Evolutionary conservation across 2,113 vertebrate species (phyloP).

Genomic region (Felis chaus): DNA sequence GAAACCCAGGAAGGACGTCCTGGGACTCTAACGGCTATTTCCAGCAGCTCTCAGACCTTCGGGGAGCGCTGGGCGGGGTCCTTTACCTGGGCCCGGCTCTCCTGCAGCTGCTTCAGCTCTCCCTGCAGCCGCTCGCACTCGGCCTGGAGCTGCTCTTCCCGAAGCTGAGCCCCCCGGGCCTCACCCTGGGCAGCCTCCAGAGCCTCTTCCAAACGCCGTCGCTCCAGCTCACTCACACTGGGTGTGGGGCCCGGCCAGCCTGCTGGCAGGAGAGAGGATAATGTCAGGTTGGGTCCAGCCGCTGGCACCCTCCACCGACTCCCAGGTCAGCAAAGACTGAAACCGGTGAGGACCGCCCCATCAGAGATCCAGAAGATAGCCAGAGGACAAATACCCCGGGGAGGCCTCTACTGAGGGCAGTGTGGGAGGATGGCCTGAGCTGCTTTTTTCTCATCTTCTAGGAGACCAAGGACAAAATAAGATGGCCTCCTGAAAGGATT

Average conservation of each 20-base stretch:
- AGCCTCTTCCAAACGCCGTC: conserved; percentile 91
- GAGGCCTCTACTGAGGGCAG: not conserved
- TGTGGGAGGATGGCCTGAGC: not conserved
- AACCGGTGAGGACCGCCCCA: not conserved
- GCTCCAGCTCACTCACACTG: conserved; percentile 90
- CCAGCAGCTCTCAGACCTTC: not conserved
- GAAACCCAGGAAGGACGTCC: not conserved
- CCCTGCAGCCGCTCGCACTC: conserved; percentile 93
- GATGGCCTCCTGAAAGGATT: not conserved
- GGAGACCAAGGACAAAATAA: not conserved
- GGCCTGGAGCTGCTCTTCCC: conserved; percentile 93
- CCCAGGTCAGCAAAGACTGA: not conserved
- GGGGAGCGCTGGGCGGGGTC: not conserved
- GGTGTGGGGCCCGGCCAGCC: conserved; percentile 85
- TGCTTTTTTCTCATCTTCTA: not conserved
- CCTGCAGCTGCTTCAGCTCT: conserved; percentile 92
- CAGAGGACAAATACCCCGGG: not conserved
- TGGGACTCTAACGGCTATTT: not conserved
- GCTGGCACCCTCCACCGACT: not conserved
- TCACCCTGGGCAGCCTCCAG: conserved; percentile 93
- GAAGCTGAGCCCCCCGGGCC: conserved; percentile 92
- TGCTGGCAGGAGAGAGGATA: conserved; percentile 81
- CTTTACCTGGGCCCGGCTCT: conserved; percentile 90
- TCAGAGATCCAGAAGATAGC: not conserved
- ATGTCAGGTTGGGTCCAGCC: not conserved